Evolutionary conservation across 1,140 invertebrate species (phyloP).

Genomic region (Polyergus mexicanus): DNA sequence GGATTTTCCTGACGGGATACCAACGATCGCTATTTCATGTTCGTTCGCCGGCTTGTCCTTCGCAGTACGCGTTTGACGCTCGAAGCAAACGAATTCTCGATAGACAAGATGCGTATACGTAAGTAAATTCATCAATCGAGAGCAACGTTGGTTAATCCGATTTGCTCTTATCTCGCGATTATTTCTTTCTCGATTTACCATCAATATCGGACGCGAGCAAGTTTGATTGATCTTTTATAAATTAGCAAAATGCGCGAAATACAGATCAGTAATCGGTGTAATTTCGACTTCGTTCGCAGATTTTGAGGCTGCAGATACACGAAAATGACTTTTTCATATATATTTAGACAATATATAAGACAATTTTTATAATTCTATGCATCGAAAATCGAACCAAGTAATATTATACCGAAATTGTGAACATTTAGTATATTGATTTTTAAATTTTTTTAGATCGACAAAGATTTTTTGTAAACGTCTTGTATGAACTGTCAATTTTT

Average conservation of each 20-base stretch:
- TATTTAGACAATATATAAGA: too few species aligned
- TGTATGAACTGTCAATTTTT: not conserved
- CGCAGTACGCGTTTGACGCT: slow-evolving; percentile 28
- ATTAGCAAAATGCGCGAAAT: not conserved
- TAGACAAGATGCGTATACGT: slow-evolving; percentile 31
- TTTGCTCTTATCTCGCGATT: not conserved
- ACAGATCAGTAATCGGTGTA: not conserved
- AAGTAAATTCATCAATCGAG: slow-evolving; percentile 1
- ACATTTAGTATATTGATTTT: not conserved
- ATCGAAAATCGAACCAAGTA: not conserved
- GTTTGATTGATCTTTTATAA: not conserved
- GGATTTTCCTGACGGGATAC: slow-evolving; percentile 19
- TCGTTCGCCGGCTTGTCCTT: not conserved
- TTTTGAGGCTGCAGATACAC: not conserved
- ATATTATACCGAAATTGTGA: not conserved
- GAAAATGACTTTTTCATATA: not conserved
- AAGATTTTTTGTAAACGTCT: not conserved
- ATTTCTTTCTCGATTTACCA: not conserved
- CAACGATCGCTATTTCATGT: slow-evolving; percentile 26
- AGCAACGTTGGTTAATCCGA: not conserved
- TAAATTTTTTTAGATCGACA: not conserved
- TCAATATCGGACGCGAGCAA: not conserved
- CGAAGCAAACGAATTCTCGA: not conserved
- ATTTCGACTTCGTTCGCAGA: not conserved
- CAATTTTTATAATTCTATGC: not conserved